Conservation (phyloP, 2,113 vertebrate genomes). For the Dascyllus trimaculatus region DNA sequence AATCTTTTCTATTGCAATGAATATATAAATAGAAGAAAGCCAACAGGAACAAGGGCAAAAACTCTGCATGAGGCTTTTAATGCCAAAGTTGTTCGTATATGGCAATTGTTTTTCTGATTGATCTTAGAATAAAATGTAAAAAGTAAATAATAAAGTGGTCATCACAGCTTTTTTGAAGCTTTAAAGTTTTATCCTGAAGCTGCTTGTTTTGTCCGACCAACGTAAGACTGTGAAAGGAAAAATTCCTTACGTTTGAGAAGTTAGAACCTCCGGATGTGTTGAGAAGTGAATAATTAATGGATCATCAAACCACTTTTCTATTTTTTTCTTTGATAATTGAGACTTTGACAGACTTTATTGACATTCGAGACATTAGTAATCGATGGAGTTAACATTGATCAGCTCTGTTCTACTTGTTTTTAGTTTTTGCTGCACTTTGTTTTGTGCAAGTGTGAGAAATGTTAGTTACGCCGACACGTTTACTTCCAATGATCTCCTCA, state of each 20-base stretch:
- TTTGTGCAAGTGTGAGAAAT: too few species aligned
- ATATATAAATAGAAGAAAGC: too few species aligned
- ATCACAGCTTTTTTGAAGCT: background rate
- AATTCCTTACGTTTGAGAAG: background rate
- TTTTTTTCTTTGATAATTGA: too few species aligned
- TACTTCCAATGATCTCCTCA: background rate
- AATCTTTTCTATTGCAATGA: too few species aligned
- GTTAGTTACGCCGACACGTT: background rate
- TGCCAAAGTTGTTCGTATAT: background rate
- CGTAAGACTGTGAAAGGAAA: background rate
- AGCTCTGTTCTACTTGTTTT: too few species aligned
- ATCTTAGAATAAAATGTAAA: background rate
- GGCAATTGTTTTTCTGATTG: background rate
- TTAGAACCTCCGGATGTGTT: background rate
- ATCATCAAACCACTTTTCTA: too few species aligned
- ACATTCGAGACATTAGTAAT: too few species aligned
- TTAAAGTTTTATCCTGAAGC: background rate
- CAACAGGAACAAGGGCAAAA: too few species aligned
- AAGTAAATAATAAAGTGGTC: too few species aligned
- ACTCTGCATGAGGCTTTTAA: background rate
- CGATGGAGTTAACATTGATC: too few species aligned
- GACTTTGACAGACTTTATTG: too few species aligned
- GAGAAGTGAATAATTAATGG: background rate
- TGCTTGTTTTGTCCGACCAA: background rate
- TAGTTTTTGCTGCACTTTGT: too few species aligned